Evolutionary conservation across 2,888 invertebrate species (phyloP), one percentile per base, ranked within the genome.

Genomic region (Cheilosia grossa): DNA sequence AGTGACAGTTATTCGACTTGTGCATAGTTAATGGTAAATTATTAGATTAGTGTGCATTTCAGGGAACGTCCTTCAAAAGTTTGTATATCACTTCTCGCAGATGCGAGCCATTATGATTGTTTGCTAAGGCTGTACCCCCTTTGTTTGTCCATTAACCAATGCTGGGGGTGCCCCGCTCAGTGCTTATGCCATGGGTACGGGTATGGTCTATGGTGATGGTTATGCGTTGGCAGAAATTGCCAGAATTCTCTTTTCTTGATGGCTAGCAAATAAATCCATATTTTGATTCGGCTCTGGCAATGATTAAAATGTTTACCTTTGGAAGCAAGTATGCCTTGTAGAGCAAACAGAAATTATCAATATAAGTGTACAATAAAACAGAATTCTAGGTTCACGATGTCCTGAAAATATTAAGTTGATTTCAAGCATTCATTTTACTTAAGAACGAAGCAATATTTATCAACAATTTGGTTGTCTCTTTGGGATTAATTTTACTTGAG

Each of bases 1-100:
- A 67, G 51, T 77, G 81, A 75, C 77, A 77, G 40, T 77, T 70
- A 81, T 75, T 64, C 37, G 70, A 82, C 63, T 70, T 77, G 56
- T 33, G 70, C 70, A 53, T 53, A 82, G 75, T 77, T 59, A 70
- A 70, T 70, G 21, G 37, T 54, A 70, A 59, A 64, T 64, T 70
- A 77, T 64, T 70, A 53, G 69, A 75, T 69, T 69, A 75, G 56
- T 47, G 42, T 69, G 53, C 81, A 63, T 81, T 74, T 74, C 44
- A 61, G 42, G 19, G 54, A 67, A 40, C 27, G 75, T 69, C 63
- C 75, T 81, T 64, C 49, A 75, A 51, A 82, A 82, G 70, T 82
- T 77, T 75, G 69, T 61, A 72, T 56, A 63, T 58, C 61, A 63
- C 69, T 81, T 63, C 49, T 5, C 44, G 24, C 75, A 42, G 74